A percentile compares a stretch with the other conserved stretches of the same genome.
Conservation (phyloP, 1,140 invertebrate species). For the Penaeus vannamei region DNA sequence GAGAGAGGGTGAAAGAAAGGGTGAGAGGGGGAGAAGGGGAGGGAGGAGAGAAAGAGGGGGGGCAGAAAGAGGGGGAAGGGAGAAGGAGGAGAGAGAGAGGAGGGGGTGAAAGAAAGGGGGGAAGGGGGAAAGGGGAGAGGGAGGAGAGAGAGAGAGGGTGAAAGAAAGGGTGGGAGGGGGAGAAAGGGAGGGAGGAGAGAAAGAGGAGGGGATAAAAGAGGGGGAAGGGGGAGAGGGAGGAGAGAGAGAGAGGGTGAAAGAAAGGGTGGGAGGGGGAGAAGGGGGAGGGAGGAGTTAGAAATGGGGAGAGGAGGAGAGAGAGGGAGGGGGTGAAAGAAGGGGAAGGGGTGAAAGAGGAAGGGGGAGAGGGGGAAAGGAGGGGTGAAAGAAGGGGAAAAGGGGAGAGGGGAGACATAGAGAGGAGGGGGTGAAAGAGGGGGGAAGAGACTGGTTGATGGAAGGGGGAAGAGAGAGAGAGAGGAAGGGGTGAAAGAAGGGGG, state of each 20-base stretch:
- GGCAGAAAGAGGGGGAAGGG: not conserved
- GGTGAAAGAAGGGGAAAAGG: not conserved
- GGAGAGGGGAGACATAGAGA: not conserved
- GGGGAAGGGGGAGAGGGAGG: no score
- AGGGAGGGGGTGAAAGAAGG: not conserved
- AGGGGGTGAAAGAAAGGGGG: no score
- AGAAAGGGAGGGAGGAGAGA: not conserved
- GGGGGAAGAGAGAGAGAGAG: not conserved
- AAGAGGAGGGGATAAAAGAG: not conserved
- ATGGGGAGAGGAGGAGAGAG: not conserved
- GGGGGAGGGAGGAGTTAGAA: not conserved
- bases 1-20: not conserved
- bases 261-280: not conserved
- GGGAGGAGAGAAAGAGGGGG: not conserved
- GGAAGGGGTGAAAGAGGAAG: no score
- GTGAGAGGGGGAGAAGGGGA: not conserved
- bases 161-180: not conserved
- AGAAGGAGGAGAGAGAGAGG: no score
- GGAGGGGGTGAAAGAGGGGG: not conserved
- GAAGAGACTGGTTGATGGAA: no score
- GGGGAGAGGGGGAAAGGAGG: not conserved
- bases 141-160: not conserved
- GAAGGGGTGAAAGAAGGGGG: not conserved
- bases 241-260: no score
- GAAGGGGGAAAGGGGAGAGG: conserved; percentile 1